phyloP scores from a whole-genome alignment of 2,113 vertebrate species.

The Cryptomyrus ogoouensis region DNA sequence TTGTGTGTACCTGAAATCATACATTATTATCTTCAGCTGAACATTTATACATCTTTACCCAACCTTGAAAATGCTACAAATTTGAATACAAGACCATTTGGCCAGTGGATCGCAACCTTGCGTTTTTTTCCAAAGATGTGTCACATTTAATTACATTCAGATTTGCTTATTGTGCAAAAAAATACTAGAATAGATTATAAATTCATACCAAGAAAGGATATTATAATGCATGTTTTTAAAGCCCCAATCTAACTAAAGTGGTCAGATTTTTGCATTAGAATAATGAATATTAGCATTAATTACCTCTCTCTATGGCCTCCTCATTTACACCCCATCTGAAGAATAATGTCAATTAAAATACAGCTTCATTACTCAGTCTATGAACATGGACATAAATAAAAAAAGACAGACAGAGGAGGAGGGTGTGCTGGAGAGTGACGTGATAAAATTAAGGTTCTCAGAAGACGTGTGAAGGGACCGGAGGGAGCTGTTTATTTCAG shows the following conservation, averaged over 20 bases:
- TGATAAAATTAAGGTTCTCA: neutral
- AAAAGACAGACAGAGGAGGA: neutral
- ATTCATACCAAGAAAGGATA: slow-evolving; percentile 22
- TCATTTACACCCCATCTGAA: slow-evolving; percentile 16
- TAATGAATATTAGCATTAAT: slow-evolving; percentile 50
- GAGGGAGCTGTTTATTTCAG: neutral
- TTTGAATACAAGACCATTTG: neutral
- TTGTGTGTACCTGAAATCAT: neutral
- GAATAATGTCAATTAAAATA: slow-evolving; percentile 32
- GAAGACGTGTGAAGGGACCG: neutral
- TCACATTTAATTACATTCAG: slow-evolving; percentile 37
- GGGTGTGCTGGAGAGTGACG: neutral
- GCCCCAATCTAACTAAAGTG: slow-evolving; percentile 52
- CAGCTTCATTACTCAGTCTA: slow-evolving; percentile 26
- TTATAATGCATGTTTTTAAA: slow-evolving; percentile 44
- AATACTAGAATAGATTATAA: slow-evolving; percentile 35
- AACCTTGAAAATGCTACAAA: neutral
- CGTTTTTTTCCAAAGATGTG: neutral
- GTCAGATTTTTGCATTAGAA: slow-evolving; percentile 52
- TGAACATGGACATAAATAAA: slow-evolving; percentile 2
- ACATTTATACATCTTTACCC: neutral
- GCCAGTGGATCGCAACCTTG: neutral
- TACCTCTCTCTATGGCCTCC: slow-evolving; percentile 29
- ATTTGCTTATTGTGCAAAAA: slow-evolving; percentile 38
- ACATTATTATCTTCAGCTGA: neutral